phyloP scores from a whole-genome alignment of 2,888 invertebrate species.

The Keiferia lycopersicella region DNA sequence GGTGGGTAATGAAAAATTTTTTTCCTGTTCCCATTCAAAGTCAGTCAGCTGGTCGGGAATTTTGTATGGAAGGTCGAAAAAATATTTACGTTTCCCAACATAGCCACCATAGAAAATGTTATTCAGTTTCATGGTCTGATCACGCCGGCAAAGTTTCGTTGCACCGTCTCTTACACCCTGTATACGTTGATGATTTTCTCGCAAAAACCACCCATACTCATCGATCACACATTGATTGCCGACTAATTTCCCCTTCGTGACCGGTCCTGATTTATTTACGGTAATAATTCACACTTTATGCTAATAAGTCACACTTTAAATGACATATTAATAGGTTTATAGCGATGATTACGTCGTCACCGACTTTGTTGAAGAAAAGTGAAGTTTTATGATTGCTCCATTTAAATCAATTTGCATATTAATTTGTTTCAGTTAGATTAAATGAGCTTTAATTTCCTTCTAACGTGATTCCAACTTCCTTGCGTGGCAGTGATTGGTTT shows the following conservation, averaged over 20 bases:
- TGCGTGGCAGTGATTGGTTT: too few relatives aligned
- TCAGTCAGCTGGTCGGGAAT: too few relatives aligned
- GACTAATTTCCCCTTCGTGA: constrained; percentile 42
- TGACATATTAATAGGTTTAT: constrained; percentile 43
- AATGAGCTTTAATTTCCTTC: too few relatives aligned
- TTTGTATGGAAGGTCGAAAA: too few relatives aligned
- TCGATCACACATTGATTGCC: constrained; percentile 30
- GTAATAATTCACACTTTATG: constrained; percentile 41
- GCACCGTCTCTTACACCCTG: neutral
- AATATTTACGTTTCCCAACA: too few relatives aligned
- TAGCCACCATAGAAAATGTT: too few relatives aligned
- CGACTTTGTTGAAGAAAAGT: neutral
- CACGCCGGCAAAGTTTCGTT: too few relatives aligned
- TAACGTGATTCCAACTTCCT: too few relatives aligned
- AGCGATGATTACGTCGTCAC: constrained; percentile 33
- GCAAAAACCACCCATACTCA: constrained; percentile 43
- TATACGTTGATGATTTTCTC: constrained; percentile 14
- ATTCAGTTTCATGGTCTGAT: too few relatives aligned
- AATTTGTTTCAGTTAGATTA: neutral
- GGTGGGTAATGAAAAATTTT: too few relatives aligned
- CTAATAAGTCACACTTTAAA: constrained; percentile 41
- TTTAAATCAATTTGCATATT: neutral
- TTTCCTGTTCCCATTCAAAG: too few relatives aligned
- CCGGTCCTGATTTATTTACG: constrained; percentile 39
- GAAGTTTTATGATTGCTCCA: constrained; percentile 14